Percentiles rank a stretch among this genome's conserved stretches.
These are phyloP conservation scores for Drosophila nigricruria DNA, from an alignment of 2,888 invertebrate species.

Conservation along the genomic window DNA sequence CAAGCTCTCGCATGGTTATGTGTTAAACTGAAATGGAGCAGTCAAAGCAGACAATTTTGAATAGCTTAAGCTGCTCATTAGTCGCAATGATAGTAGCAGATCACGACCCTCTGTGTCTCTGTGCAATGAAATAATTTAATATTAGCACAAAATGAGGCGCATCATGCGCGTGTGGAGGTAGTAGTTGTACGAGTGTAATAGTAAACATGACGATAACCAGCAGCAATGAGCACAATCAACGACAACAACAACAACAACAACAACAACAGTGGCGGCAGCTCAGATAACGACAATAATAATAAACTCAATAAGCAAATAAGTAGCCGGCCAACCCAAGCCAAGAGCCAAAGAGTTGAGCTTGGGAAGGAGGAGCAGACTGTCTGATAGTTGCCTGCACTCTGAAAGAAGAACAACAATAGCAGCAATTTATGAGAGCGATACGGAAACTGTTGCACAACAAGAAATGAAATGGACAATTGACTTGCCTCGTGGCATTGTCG, in stretches of 20 bases:
- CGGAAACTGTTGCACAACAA: conserved; percentile 21
- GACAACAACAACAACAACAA: conserved; percentile 37
- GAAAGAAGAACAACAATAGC: conserved; percentile 20
- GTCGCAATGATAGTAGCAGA: too few relatives aligned
- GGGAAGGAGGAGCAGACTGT: neutral
- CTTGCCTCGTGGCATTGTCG: conserved; percentile 74
- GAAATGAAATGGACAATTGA: conserved; percentile 64
- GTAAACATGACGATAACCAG: conserved; percentile 71
- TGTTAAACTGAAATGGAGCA: too few relatives aligned
- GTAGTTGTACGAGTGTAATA: conserved; percentile 48
- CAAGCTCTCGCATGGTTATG: too few relatives aligned
- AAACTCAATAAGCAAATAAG: conserved; percentile 74
- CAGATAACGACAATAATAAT: conserved; percentile 67
- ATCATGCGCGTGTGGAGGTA: conserved; percentile 23
- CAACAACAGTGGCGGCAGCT: conserved; percentile 26
- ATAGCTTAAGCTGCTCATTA: too few relatives aligned
- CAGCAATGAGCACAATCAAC: conserved; percentile 45
- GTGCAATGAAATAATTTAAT: conserved; percentile 51
- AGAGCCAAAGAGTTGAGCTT: neutral
- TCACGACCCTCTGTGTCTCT: conserved; percentile 34
- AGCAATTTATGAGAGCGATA: conserved; percentile 57
- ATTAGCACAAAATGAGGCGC: conserved; percentile 56
- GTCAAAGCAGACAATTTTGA: too few relatives aligned
- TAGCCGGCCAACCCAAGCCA: conserved; percentile 26
- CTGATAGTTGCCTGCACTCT: conserved; percentile 63